phyloP scores from a whole-genome alignment of 2,113 vertebrate species.

The Brachionichthys hirsutus region DNA sequence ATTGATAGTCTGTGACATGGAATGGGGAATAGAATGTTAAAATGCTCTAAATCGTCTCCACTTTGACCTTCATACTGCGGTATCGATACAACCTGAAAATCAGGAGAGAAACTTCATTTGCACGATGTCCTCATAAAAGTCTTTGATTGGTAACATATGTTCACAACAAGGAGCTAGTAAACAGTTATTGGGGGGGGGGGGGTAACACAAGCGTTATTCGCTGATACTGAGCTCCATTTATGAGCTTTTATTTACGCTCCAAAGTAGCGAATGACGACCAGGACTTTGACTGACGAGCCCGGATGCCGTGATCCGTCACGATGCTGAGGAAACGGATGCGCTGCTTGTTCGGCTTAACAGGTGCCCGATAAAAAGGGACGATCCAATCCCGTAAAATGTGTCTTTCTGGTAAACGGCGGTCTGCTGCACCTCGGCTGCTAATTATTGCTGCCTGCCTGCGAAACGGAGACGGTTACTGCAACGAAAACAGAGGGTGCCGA shows the following conservation, averaged over 20 bases:
- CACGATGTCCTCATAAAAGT: too few relatives aligned
- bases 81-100: too few relatives aligned
- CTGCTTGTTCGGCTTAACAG: conserved; percentile 42
- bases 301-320: conserved; percentile 19
- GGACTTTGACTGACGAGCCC: conserved; percentile 31
- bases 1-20: neutral
- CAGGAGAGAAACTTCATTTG: too few relatives aligned
- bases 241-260: conserved; percentile 21
- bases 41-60: neutral
- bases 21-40: neutral
- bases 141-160: too few relatives aligned
- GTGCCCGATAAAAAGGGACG: conserved; percentile 48
- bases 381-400: conserved; percentile 75
- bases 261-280: conserved; percentile 4
- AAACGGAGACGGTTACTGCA: conserved; percentile 64
- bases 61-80: neutral
- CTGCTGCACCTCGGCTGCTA: conserved; percentile 61
- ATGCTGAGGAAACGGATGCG: conserved; percentile 35
- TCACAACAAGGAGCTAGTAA: too few relatives aligned
- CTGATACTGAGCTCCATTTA: conserved; percentile 7
- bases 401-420: conserved; percentile 74
- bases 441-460: conserved; percentile 72
- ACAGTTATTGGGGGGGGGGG: too few relatives aligned
- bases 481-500: conserved; percentile 47
- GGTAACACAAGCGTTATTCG: too few relatives aligned